Evolutionary conservation across 2,888 invertebrate genomes (phyloP).

Genomic region (Coenonympha arcania): DNA sequence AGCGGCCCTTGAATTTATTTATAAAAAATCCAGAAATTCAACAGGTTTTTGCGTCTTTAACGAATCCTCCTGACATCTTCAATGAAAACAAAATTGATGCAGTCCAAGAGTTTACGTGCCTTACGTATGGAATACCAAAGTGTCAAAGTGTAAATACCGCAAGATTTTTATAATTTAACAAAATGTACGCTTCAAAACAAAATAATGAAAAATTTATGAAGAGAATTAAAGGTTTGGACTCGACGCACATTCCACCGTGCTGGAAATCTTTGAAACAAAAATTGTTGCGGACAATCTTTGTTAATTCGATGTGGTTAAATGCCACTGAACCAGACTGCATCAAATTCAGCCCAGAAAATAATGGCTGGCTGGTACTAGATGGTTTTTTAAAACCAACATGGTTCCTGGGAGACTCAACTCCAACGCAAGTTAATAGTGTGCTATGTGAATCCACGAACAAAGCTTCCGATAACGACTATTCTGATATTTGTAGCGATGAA

Average conservation of each 20-base stretch:
- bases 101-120: neutral
- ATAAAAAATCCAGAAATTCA: neutral
- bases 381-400: neutral
- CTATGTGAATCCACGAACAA: neutral
- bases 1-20: neutral
- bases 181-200: neutral
- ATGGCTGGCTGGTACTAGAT: neutral
- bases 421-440: neutral
- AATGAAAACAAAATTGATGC: neutral
- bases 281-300: constrained; percentile 31
- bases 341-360: neutral
- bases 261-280: constrained; percentile 28
- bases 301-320: constrained; percentile 24
- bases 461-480: neutral
- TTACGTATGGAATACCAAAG: neutral
- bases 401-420: neutral
- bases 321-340: neutral
- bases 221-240: neutral
- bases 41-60: neutral
- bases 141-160: neutral
- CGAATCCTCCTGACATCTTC: neutral
- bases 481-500: neutral
- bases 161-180: neutral
- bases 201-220: neutral
- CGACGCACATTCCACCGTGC: constrained; percentile 16